Percentiles rank a stretch among this genome's conserved stretches.
phyloP scores from a whole-genome alignment of 2,888 invertebrate genomes.

The Tridacna gigas region DNA sequence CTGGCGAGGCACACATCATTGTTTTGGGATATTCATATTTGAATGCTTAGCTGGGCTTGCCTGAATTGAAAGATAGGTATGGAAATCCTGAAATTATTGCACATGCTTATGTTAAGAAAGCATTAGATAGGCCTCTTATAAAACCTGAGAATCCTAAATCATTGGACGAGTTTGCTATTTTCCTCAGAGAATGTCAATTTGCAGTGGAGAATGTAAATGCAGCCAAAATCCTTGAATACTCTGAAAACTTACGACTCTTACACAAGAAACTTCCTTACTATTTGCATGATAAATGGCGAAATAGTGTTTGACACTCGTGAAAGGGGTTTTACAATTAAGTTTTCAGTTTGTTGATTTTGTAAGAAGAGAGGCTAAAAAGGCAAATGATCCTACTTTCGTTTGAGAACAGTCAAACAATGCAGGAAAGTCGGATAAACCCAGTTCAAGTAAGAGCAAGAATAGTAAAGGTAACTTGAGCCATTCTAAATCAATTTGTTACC shows the following conservation, averaged over 20 bases:
- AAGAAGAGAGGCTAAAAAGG: conserved; percentile 36
- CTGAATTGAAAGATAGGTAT: conserved; percentile 40
- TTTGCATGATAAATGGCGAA: conserved; percentile 52
- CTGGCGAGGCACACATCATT: conserved; percentile 42
- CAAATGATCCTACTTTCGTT: conserved; percentile 42
- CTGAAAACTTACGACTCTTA: too few relatives aligned
- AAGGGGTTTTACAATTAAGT: too few relatives aligned
- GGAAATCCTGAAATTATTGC: conserved; percentile 43
- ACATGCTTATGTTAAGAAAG: conserved; percentile 31
- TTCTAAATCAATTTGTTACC: too few relatives aligned
- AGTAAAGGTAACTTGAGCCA: too few relatives aligned
- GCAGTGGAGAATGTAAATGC: conserved; percentile 34
- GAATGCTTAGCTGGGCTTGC: neutral
- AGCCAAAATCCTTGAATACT: conserved; percentile 35
- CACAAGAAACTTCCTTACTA: conserved; percentile 23
- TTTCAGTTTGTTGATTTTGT: too few relatives aligned
- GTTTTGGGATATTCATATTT: conserved; percentile 37
- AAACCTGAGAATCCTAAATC: conserved; percentile 30
- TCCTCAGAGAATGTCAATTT: too few relatives aligned
- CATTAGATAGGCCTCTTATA: conserved; percentile 31
- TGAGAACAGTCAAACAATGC: too few relatives aligned
- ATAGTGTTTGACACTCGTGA: too few relatives aligned
- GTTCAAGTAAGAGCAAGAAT: too few relatives aligned
- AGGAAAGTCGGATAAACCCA: too few relatives aligned
- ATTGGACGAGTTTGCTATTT: conserved; percentile 43